phyloP scores from a whole-genome alignment of 2,113 vertebrate genomes.

The Eptatretus burgeri region DNA sequence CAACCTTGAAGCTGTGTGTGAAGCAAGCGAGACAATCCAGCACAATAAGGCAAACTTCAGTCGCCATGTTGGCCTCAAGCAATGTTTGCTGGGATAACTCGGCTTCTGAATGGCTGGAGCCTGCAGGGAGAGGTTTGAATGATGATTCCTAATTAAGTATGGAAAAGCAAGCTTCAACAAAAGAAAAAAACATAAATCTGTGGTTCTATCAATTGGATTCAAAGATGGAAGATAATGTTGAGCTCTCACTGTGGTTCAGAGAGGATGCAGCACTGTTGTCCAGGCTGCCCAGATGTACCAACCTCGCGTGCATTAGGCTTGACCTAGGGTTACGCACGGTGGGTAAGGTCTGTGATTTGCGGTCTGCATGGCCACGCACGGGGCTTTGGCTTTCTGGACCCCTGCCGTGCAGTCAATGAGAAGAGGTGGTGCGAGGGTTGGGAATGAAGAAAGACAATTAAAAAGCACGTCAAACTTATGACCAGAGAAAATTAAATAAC shows the following conservation, averaged over 20 bases:
- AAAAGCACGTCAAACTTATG: no score
- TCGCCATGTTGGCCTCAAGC: constrained; percentile 75
- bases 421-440: no score
- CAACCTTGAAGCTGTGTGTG: constrained; percentile 81
- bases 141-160: constrained; percentile 11
- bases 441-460: no score
- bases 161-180: constrained; percentile 9
- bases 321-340: constrained; percentile 90
- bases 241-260: constrained; percentile 90
- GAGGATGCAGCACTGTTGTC: constrained; percentile 62
- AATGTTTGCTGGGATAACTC: constrained; percentile 72
- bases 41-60: constrained; percentile 76
- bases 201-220: constrained; percentile 8
- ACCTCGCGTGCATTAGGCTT: constrained; percentile 95
- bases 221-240: constrained; percentile 10
- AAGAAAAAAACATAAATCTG: constrained; percentile 3
- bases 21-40: constrained; percentile 76
- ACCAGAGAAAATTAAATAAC: no score
- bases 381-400: constrained; percentile 91
- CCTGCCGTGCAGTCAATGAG: constrained; percentile 20
- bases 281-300: constrained; percentile 98
- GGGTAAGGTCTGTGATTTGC: constrained; percentile 99
- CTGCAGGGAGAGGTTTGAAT: constrained; percentile 10
- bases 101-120: constrained; percentile 70
- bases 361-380: constrained; percentile 47